Conservation (phyloP, 2,888 invertebrate species). For the Platycheirus rosarum region DNA sequence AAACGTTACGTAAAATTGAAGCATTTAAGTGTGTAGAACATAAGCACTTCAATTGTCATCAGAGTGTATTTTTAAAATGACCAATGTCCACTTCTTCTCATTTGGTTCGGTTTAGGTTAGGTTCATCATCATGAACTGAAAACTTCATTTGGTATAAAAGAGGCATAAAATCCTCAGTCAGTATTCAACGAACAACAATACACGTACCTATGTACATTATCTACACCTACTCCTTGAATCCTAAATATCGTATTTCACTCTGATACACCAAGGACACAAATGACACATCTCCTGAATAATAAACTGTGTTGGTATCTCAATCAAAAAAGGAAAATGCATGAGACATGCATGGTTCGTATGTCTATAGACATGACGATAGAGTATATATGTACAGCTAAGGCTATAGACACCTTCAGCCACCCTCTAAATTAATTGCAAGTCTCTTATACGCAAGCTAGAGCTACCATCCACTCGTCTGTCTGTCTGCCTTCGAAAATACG, state of each 20-base stretch:
- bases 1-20: no score
- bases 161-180: neutral
- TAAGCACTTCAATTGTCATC: no score
- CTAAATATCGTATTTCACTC: conserved; percentile 18
- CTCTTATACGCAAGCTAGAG: conserved; percentile 6
- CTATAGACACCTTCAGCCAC: conserved; percentile 19
- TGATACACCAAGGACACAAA: conserved; percentile 28
- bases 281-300: conserved; percentile 46
- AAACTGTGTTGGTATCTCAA: conserved; percentile 58
- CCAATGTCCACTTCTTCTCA: neutral
- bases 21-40: no score
- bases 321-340: conserved; percentile 54
- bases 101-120: neutral
- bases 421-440: conserved; percentile 65
- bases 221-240: conserved; percentile 2
- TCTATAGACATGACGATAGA: conserved; percentile 14
- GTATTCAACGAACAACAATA: neutral
- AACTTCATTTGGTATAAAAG: conserved; percentile 18
- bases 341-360: neutral
- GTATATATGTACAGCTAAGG: neutral
- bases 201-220: neutral
- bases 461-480: conserved; percentile 26
- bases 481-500: conserved; percentile 6
- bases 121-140: conserved; percentile 14
- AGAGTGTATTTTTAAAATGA: no score